Percentiles rank a stretch among this genome's conserved stretches.
These are phyloP conservation scores for Sternotherus odoratus DNA, from an alignment of 2,797 vertebrate species.

Conservation along the genomic window DNA sequence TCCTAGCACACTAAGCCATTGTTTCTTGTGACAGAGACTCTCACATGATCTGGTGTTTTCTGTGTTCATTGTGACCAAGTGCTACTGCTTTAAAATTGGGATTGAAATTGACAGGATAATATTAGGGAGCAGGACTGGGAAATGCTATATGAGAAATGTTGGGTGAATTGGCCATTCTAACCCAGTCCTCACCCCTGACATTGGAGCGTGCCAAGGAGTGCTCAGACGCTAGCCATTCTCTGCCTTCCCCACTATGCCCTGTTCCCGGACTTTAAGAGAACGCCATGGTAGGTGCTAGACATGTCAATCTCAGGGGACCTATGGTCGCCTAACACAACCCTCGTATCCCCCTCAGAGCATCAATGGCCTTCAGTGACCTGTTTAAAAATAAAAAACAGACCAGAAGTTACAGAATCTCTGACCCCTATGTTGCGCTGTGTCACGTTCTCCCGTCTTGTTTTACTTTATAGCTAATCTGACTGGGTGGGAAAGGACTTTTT, in stretches of 20 bases:
- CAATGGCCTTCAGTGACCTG: not conserved
- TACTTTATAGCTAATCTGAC: not conserved
- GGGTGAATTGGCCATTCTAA: not conserved
- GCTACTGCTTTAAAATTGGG: not conserved
- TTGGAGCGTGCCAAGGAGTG: not conserved
- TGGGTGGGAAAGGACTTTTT: not conserved
- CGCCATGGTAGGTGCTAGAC: not conserved
- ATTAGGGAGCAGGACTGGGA: fast-evolving
- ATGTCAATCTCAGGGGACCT: not conserved
- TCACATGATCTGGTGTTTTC: not conserved
- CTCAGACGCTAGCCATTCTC: not conserved
- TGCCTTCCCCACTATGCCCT: not conserved
- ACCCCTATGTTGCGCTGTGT: not conserved
- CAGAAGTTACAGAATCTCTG: not conserved
- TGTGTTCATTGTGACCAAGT: not conserved
- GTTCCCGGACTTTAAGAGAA: not conserved
- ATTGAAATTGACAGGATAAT: not conserved
- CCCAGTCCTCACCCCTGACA: not conserved
- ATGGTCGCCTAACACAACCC: fast-evolving
- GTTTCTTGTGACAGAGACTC: not conserved
- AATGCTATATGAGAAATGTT: not conserved
- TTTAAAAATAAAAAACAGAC: not conserved
- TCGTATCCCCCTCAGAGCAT: not conserved
- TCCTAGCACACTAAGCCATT: not conserved
- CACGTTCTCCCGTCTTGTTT: not conserved